phyloP scores from a whole-genome alignment of 2,797 vertebrate genomes.

The Molossus alvarezi region DNA sequence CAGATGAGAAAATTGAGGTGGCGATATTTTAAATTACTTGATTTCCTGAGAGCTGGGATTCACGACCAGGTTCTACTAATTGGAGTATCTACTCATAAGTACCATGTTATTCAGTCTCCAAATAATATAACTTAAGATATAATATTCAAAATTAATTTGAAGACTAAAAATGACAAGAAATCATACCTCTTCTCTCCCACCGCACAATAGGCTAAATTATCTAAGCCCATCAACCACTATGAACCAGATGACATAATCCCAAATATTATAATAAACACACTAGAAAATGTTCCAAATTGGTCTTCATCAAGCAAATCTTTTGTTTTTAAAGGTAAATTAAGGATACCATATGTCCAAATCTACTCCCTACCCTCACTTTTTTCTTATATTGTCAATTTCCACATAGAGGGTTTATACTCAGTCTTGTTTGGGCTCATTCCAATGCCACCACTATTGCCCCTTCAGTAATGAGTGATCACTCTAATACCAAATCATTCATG shows the following conservation, averaged over 20 bases:
- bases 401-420: rapidly evolving
- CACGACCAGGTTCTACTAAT: background rate
- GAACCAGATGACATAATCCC: background rate
- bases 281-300: background rate
- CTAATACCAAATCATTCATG: background rate
- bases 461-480: background rate
- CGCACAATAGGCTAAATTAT: slow-evolving; percentile 24
- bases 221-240: background rate
- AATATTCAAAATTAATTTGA: background rate
- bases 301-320: background rate
- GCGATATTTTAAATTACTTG: background rate
- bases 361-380: background rate
- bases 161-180: slow-evolving; percentile 18
- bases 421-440: background rate
- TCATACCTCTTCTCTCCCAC: background rate
- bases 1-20: background rate
- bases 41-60: background rate
- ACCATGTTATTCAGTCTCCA: background rate
- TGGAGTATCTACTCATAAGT: background rate
- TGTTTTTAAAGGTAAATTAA: background rate
- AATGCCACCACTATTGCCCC: background rate
- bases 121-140: background rate
- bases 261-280: slow-evolving; percentile 7
- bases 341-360: background rate
- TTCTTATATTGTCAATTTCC: background rate